Percentiles rank a stretch among this genome's conserved stretches.
Conservation (phyloP, 2,797 vertebrate species). For the Tauraco hartlaubi region DNA sequence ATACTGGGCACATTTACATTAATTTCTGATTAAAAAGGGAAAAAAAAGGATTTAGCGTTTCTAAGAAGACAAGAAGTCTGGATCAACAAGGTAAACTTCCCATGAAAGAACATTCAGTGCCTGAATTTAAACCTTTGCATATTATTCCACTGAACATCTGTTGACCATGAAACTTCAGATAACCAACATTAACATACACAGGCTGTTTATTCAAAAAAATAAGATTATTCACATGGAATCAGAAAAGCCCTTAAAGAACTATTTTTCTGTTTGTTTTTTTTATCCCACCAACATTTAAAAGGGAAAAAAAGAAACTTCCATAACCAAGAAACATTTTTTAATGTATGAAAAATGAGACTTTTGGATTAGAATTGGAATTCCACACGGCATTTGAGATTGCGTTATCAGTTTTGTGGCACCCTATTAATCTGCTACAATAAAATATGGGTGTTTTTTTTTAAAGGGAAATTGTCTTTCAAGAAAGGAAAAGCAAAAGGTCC, state of each 20-base stretch:
- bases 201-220: conserved; percentile 66
- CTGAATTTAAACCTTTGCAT: conserved; percentile 55
- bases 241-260: conserved; percentile 54
- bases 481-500: conserved; percentile 51
- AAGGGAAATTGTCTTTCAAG: conserved; percentile 54
- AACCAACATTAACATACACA: conserved; percentile 77
- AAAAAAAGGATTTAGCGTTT: neutral
- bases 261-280: neutral
- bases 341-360: conserved; percentile 66
- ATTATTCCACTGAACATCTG: conserved; percentile 63
- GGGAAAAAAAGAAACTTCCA: neutral
- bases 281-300: conserved; percentile 16
- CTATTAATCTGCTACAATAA: conserved; percentile 65
- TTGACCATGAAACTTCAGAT: conserved; percentile 72
- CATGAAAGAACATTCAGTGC: neutral
- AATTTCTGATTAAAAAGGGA: conserved; percentile 12
- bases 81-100: conserved; percentile 42
- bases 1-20: neutral
- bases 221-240: conserved; percentile 61
- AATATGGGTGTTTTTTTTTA: conserved; percentile 15
- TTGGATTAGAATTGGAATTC: conserved; percentile 65
- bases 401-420: conserved; percentile 41
- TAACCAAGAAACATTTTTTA: conserved; percentile 31
- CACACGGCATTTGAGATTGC: conserved; percentile 40
- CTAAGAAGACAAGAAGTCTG: neutral